Percentiles rank a stretch among this genome's conserved stretches.
These are phyloP conservation scores for Limnephilus lunatus DNA, from an alignment of 2,888 invertebrate genomes.

Conservation along the genomic window DNA sequence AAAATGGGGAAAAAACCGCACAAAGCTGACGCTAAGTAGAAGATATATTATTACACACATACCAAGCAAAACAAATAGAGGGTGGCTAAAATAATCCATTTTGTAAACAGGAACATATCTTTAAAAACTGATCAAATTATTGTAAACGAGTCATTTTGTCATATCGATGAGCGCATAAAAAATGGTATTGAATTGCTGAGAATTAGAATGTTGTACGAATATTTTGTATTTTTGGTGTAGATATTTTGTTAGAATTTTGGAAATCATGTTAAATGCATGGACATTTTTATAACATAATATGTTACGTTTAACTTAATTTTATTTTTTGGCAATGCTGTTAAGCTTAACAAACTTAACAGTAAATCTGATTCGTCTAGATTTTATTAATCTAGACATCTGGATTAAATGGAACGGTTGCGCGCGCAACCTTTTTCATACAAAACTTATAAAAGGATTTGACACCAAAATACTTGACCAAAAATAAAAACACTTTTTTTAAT, in stretches of 20 bases:
- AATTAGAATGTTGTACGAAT: neutral
- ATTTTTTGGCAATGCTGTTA: too few species aligned
- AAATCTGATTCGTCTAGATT: too few species aligned
- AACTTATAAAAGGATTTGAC: too few species aligned
- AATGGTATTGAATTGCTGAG: neutral
- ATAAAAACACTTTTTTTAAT: too few species aligned
- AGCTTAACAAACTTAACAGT: too few species aligned
- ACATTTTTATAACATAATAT: neutral
- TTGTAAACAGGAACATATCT: neutral
- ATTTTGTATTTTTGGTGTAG: too few species aligned
- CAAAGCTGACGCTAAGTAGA: neutral
- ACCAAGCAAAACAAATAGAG: neutral
- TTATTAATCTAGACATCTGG: too few species aligned
- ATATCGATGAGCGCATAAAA: neutral
- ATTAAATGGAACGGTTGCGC: too few species aligned
- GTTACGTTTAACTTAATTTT: too few species aligned
- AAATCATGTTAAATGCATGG: neutral
- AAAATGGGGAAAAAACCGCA: conserved; percentile 27
- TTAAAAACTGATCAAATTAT: neutral
- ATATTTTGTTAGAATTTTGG: too few species aligned
- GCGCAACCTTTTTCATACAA: too few species aligned
- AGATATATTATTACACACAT: neutral
- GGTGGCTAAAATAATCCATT: neutral
- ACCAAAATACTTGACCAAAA: too few species aligned
- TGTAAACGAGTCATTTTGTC: neutral